phyloP scores from a whole-genome alignment of 1,140 invertebrate genomes.

The Macrocentrus cingulum region DNA sequence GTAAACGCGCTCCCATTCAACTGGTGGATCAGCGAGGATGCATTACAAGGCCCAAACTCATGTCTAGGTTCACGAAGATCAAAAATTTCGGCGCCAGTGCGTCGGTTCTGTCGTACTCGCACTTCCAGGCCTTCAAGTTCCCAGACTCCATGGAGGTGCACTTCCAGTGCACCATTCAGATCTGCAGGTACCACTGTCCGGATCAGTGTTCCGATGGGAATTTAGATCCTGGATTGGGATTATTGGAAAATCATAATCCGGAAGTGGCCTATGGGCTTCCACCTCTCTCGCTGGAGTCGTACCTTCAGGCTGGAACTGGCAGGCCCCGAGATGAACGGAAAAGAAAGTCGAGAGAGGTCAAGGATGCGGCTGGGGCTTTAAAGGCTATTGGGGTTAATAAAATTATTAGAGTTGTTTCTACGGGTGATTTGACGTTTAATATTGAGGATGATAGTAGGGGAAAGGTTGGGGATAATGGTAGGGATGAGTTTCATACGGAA shows the following conservation, averaged over 20 bases:
- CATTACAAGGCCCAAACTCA: conserved; percentile 86
- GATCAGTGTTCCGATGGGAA: conserved; percentile 78
- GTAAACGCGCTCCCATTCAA: conserved; percentile 91
- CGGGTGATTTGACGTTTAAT: conserved; percentile 80
- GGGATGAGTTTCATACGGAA: conserved; percentile 57
- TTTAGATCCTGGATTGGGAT: conserved; percentile 52
- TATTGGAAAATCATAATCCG: conserved; percentile 60
- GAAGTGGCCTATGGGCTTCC: conserved; percentile 72
- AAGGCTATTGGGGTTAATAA: conserved; percentile 82
- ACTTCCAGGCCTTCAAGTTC: conserved; percentile 95
- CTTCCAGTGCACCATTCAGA: conserved; percentile 94
- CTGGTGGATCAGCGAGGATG: conserved; percentile 91
- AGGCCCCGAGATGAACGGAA: conserved; percentile 75
- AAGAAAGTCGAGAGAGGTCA: conserved; percentile 65
- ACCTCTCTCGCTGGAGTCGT: conserved; percentile 64
- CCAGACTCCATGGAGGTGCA: conserved; percentile 96
- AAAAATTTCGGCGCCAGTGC: conserved; percentile 93
- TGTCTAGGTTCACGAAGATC: conserved; percentile 93
- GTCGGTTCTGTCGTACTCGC: conserved; percentile 87
- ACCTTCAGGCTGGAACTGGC: conserved; percentile 63
- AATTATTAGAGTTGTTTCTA: conserved; percentile 82
- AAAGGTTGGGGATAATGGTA: conserved; percentile 60
- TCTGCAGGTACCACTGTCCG: conserved; percentile 89
- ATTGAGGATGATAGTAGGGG: conserved; percentile 65
- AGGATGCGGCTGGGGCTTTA: conserved; percentile 65